Percentiles rank a stretch among this genome's conserved stretches.
Conservation (phyloP, 1,140 invertebrate genomes). For the Bombus superbus region DNA sequence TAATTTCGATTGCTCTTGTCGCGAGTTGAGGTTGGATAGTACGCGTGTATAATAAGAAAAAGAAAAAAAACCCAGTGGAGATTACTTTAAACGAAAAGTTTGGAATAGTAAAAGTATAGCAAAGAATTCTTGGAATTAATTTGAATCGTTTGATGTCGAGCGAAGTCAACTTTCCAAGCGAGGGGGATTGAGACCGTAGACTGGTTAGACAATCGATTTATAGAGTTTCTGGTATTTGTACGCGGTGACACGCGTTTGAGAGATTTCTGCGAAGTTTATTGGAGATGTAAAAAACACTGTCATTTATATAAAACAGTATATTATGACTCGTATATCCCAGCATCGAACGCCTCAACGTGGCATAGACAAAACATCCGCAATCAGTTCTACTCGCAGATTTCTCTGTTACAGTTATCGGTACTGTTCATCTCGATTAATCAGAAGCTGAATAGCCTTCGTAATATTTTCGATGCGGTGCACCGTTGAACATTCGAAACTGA, state of each 20-base stretch:
- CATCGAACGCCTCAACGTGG: not conserved
- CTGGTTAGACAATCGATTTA: not conserved
- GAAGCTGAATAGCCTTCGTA: not conserved
- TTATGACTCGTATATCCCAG: not conserved
- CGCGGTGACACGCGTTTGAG: not conserved
- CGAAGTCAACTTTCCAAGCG: too few relatives aligned
- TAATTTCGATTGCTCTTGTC: not conserved
- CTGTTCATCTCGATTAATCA: conserved; percentile 10
- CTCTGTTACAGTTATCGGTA: not conserved
- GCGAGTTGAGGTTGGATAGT: too few relatives aligned
- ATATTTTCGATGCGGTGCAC: not conserved
- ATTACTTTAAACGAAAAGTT: not conserved
- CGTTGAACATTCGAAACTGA: conserved; percentile 22
- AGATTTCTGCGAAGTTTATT: not conserved
- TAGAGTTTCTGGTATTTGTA: not conserved
- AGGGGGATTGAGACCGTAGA: not conserved
- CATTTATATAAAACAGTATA: not conserved
- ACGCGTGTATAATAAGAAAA: too few relatives aligned
- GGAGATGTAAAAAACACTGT: not conserved
- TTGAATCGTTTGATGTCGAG: not conserved
- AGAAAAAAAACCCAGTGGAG: not conserved
- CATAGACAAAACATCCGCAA: not conserved
- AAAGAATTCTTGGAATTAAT: not conserved
- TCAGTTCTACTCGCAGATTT: not conserved
- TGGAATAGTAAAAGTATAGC: not conserved